Evolutionary conservation across 2,797 vertebrate genomes (phyloP).

Genomic region (Falco concolor): DNA sequence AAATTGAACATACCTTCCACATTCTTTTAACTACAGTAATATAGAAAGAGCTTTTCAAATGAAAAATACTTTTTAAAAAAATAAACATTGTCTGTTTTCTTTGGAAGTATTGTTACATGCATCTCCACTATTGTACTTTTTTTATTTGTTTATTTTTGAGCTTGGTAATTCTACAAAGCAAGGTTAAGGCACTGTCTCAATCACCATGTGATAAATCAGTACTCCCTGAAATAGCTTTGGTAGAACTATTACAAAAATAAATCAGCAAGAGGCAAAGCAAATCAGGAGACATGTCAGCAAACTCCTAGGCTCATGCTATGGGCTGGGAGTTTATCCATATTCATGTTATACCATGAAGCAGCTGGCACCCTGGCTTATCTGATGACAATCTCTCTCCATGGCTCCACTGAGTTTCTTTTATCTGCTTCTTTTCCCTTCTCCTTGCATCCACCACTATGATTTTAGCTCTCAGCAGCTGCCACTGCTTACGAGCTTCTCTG

Average conservation of each 20-base stretch:
- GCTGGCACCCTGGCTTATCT: not conserved
- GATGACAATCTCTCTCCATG: not conserved
- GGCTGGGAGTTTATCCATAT: not conserved
- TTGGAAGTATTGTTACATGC: not conserved
- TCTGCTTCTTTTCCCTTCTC: not conserved
- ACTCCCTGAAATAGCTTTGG: not conserved
- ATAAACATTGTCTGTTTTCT: not conserved
- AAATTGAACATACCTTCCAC: slow-evolving; percentile 10
- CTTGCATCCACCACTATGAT: not conserved
- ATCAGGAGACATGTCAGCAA: not conserved
- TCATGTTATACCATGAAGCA: not conserved
- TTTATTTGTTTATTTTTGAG: not conserved
- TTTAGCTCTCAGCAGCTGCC: not conserved
- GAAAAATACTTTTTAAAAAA: not conserved
- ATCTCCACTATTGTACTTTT: not conserved
- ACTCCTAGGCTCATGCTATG: not conserved
- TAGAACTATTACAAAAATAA: not conserved
- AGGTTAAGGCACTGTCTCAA: not conserved
- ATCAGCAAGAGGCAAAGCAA: not conserved
- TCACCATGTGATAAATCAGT: not conserved
- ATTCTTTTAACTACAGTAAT: slow-evolving; percentile 15
- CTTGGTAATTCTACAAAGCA: not conserved
- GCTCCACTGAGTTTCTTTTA: not conserved
- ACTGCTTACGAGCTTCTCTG: not conserved
- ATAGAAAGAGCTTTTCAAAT: not conserved